These are phyloP conservation scores for Phymastichus coffea DNA, from an alignment of 1,140 invertebrate species.

Conservation along the genomic window DNA sequence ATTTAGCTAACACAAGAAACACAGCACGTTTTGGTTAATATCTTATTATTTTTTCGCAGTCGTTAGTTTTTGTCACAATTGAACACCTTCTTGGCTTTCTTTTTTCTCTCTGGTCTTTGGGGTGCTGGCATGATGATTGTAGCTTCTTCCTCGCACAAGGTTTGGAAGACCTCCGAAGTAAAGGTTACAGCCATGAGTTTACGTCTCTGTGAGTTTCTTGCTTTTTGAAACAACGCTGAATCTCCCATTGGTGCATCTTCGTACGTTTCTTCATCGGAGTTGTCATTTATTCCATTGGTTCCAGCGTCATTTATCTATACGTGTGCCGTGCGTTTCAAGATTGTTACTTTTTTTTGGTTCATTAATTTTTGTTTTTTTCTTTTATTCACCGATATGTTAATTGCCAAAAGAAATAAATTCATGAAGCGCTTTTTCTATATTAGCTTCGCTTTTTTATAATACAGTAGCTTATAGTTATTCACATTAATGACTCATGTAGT, in stretches of 20 bases:
- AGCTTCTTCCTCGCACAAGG: constrained; percentile 42
- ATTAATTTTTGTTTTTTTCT: not conserved
- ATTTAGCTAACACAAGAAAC: no score
- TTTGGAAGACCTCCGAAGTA: constrained; percentile 45
- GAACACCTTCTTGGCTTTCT: constrained; percentile 1
- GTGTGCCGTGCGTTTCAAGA: constrained; percentile 20
- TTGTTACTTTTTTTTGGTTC: not conserved
- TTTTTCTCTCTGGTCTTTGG: not conserved
- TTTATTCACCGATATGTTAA: no score
- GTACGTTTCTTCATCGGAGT: constrained; percentile 34
- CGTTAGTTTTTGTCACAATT: not conserved
- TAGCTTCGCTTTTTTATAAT: no score
- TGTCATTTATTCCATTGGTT: constrained; percentile 18
- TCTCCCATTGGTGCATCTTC: constrained; percentile 36
- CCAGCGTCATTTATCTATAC: no score
- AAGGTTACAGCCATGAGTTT: constrained; percentile 41
- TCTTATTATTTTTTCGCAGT: no score
- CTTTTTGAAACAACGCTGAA: constrained; percentile 23
- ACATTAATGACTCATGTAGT: no score
- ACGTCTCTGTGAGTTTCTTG: constrained; percentile 38
- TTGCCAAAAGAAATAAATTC: no score
- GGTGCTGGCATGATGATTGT: constrained; percentile 36
- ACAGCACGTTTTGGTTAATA: no score
- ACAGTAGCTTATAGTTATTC: no score
- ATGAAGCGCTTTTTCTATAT: no score